A percentile compares a stretch with the other conserved stretches of the same genome.
Conservation (phyloP, 2,888 invertebrate genomes). For the Drosophila paranaensis region DNA sequence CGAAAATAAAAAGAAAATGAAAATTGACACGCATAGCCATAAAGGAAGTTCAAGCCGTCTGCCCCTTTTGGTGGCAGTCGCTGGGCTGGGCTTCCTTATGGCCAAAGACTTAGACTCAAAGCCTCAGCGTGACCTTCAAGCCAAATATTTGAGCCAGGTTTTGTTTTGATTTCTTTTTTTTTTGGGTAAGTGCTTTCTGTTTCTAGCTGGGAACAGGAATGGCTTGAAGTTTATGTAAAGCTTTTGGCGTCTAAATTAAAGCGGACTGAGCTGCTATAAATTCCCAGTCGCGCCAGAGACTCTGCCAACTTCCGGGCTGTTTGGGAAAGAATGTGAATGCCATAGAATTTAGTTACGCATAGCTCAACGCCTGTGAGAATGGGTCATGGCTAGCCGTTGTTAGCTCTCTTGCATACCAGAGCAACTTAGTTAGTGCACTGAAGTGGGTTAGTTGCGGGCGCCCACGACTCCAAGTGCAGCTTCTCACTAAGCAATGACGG, state of each 20-base stretch:
- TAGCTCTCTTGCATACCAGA: constrained; percentile 46
- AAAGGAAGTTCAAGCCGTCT: constrained; percentile 55
- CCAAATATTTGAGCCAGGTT: constrained; percentile 30
- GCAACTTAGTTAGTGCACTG: constrained; percentile 23
- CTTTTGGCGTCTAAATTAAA: constrained; percentile 57
- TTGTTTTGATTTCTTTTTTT: constrained; percentile 5
- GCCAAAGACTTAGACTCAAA: constrained; percentile 4
- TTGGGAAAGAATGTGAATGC: constrained; percentile 70
- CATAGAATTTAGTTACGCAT: constrained; percentile 68
- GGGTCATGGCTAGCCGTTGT: constrained; percentile 60
- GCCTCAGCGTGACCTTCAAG: constrained; percentile 62
- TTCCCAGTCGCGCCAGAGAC: constrained; percentile 62
- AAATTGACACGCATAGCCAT: constrained; percentile 68
- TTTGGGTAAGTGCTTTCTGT: constrained; percentile 63
- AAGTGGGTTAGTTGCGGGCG: constrained; percentile 69
- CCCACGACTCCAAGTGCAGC: constrained; percentile 9
- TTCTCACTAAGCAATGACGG: constrained; percentile 23
- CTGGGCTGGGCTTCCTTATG: constrained; percentile 53
- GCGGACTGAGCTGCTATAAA: constrained; percentile 42
- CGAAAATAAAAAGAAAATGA: constrained; percentile 55
- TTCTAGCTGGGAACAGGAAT: constrained; percentile 43
- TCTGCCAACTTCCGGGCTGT: constrained; percentile 60
- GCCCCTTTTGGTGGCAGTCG: constrained; percentile 28
- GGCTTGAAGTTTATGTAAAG: constrained; percentile 45
- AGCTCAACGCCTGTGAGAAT: constrained; percentile 64